Conservation (phyloP, 37 sponge, comb jelly and placozoan genomes). For the Diacarnus erythraeanus region DNA sequence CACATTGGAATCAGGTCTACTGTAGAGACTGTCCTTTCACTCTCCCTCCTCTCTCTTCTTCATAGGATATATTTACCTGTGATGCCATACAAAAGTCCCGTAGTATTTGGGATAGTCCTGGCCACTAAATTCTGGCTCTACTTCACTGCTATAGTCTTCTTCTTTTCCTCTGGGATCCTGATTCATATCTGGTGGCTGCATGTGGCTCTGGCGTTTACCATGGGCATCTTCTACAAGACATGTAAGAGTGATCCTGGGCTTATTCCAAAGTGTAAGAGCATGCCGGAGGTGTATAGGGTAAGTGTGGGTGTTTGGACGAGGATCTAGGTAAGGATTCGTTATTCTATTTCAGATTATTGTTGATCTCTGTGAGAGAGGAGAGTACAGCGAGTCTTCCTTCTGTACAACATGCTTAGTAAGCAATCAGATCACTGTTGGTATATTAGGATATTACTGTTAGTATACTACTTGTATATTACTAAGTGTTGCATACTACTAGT, state of each 20-base stretch:
- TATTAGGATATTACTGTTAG: too few relatives aligned
- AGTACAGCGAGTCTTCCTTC: slow-evolving; percentile 56
- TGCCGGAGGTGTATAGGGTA: slow-evolving; percentile 41
- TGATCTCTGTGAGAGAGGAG: slow-evolving; percentile 71
- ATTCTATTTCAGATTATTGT: slow-evolving; percentile 40
- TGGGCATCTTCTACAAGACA: slow-evolving; percentile 42
- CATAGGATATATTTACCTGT: slow-evolving; percentile 59
- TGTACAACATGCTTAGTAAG: slow-evolving; percentile 87
- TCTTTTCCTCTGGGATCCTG: slow-evolving; percentile 37
- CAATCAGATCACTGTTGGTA: too few relatives aligned
- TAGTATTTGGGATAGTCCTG: slow-evolving; percentile 74
- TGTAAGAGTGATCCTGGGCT: slow-evolving; percentile 67
- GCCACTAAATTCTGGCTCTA: slow-evolving; percentile 75
- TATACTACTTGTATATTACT: too few relatives aligned
- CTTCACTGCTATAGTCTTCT: slow-evolving; percentile 44
- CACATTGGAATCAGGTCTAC: too few relatives aligned
- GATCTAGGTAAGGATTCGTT: not conserved
- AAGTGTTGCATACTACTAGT: too few relatives aligned
- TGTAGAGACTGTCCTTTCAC: slow-evolving; percentile 15
- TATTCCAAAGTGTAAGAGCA: slow-evolving; percentile 27
- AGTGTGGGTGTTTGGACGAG: not conserved
- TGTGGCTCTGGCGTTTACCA: slow-evolving; percentile 12
- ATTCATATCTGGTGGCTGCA: slow-evolving; percentile 15
- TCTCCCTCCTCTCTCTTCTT: slow-evolving; percentile 7
- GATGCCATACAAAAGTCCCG: slow-evolving; percentile 50